phyloP scores from a whole-genome alignment of 2,797 vertebrate species.

The Sebastes glaucus region DNA sequence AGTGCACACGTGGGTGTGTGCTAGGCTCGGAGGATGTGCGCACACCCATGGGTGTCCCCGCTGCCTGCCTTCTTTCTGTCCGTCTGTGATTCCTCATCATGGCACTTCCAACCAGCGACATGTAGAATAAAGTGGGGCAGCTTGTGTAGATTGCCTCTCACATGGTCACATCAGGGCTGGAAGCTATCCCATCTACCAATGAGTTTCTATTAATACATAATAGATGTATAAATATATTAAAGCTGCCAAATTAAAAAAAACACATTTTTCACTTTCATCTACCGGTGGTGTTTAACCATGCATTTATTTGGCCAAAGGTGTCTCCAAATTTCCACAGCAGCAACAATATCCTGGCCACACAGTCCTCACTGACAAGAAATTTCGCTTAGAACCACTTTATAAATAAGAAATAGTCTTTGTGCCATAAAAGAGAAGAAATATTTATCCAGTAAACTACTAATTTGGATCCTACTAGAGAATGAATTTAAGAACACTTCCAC shows the following conservation, averaged over 20 bases:
- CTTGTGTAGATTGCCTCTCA: slow-evolving; percentile 40
- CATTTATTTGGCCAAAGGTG: neutral
- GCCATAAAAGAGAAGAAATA: neutral
- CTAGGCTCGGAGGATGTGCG: slow-evolving; percentile 28
- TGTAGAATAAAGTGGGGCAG: slow-evolving; percentile 34
- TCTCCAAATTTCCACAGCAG: neutral
- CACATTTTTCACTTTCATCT: neutral
- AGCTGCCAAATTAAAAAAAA: neutral
- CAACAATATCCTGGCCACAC: neutral
- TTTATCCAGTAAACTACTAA: neutral
- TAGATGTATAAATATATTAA: slow-evolving; percentile 29
- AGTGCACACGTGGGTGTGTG: slow-evolving; percentile 41
- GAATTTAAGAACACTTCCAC: neutral
- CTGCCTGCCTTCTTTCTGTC: slow-evolving; percentile 37
- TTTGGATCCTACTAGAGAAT: neutral
- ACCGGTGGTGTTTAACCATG: neutral
- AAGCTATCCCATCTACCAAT: slow-evolving; percentile 49
- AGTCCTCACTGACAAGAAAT: neutral
- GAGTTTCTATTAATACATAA: slow-evolving; percentile 19
- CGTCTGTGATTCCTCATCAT: slow-evolving; percentile 44
- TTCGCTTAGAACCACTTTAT: neutral
- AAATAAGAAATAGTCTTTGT: neutral
- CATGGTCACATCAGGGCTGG: slow-evolving; percentile 36
- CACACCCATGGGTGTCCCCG: slow-evolving; percentile 28
- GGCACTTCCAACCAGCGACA: slow-evolving; percentile 52